These are phyloP conservation scores for Zaprionus africanus DNA, from an alignment of 1,140 invertebrate genomes.

Conservation along the genomic window DNA sequence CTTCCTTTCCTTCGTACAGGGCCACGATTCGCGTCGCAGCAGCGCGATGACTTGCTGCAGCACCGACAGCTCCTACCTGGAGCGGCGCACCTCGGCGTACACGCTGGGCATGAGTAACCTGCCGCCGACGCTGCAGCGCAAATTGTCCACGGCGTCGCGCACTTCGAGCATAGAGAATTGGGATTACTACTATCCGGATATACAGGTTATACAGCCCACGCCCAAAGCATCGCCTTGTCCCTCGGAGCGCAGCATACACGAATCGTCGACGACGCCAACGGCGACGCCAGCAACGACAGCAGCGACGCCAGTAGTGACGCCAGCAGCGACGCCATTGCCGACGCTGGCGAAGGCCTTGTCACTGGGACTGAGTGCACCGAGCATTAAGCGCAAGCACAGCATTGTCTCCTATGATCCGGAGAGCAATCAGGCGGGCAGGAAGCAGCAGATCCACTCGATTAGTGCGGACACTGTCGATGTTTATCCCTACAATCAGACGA, in stretches of 20 bases:
- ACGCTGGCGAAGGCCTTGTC: not conserved
- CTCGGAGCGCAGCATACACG: slow-evolving; percentile 86
- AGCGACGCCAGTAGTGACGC: not conserved
- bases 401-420: slow-evolving; percentile 83
- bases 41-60: slow-evolving; percentile 93
- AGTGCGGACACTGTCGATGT: slow-evolving; percentile 81
- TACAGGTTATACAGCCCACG: slow-evolving; percentile 91
- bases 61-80: slow-evolving; percentile 91
- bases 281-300: not conserved
- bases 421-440: slow-evolving; percentile 74
- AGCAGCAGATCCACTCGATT: slow-evolving; percentile 82
- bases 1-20: slow-evolving; percentile 31
- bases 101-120: slow-evolving; percentile 88
- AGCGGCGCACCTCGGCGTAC: slow-evolving; percentile 90
- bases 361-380: slow-evolving; percentile 51
- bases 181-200: slow-evolving; percentile 90
- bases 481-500: slow-evolving; percentile 75
- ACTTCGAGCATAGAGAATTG: slow-evolving; percentile 85
- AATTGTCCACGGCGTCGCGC: slow-evolving; percentile 76
- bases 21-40: slow-evolving; percentile 87
- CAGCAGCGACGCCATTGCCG: not conserved
- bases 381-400: slow-evolving; percentile 76
- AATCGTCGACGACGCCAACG: slow-evolving; percentile 15
- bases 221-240: slow-evolving; percentile 92
- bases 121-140: slow-evolving; percentile 84